Evolutionary conservation across 2,113 vertebrate genomes (phyloP).

Genomic region (Prunella himalayana): DNA sequence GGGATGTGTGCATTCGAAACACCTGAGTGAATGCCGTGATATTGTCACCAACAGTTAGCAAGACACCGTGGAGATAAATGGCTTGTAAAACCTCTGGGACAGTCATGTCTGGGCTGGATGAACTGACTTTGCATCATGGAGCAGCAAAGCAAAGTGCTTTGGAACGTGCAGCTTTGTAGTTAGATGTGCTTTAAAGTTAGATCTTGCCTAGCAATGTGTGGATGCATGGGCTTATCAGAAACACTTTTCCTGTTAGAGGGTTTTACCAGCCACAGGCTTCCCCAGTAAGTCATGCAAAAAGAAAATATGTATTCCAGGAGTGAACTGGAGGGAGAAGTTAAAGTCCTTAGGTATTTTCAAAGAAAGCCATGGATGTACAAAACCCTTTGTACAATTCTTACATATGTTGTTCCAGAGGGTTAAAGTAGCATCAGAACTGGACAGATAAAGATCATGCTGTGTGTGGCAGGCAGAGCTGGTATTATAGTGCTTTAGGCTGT

Average conservation of each 20-base stretch:
- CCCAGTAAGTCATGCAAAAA: not conserved
- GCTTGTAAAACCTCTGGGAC: not conserved
- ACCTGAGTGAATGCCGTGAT: not conserved
- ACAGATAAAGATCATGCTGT: not conserved
- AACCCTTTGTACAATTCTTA: not conserved
- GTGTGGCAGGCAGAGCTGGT: not conserved
- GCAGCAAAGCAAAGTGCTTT: not conserved
- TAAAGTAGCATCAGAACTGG: not conserved
- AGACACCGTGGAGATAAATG: not conserved
- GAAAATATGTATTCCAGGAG: not conserved
- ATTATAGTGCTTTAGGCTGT: fast-evolving
- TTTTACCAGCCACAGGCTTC: not conserved
- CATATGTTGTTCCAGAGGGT: not conserved
- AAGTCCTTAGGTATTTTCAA: not conserved
- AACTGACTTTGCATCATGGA: not conserved
- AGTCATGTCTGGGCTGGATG: not conserved
- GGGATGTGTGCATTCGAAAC: not conserved
- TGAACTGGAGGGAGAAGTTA: not conserved
- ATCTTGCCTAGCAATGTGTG: fast-evolving
- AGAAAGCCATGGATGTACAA: not conserved
- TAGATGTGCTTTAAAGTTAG: not conserved
- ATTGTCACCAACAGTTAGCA: not conserved
- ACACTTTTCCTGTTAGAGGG: not conserved
- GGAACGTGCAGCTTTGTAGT: not conserved
- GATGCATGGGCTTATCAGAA: not conserved